phyloP scores from a whole-genome alignment of 1,140 invertebrate genomes.

The Drosophila hydei region DNA sequence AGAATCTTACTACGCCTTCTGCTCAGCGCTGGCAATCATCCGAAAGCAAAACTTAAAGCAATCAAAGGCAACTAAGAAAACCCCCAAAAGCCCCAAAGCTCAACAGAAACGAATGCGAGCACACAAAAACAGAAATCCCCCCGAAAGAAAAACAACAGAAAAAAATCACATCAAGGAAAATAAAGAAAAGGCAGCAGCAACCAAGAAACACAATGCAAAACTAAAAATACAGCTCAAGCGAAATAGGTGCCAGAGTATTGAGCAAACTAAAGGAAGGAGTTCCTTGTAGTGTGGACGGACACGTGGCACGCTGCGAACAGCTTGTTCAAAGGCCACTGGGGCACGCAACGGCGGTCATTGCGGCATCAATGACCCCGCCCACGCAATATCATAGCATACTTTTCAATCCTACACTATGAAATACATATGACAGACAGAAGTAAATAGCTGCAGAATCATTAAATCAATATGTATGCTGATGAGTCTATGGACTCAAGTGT shows the following conservation, averaged over 20 bases:
- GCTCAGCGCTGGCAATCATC: slow-evolving; percentile 47
- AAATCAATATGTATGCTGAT: no score
- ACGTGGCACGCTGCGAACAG: slow-evolving; percentile 54
- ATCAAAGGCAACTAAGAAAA: slow-evolving; percentile 69
- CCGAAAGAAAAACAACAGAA: slow-evolving; percentile 40
- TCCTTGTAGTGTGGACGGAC: slow-evolving; percentile 26
- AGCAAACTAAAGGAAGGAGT: slow-evolving; percentile 7
- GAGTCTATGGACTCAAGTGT: no score
- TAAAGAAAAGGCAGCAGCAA: slow-evolving; percentile 1
- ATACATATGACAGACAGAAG: no score
- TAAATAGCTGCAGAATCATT: neutral
- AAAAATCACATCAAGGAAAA: slow-evolving; percentile 17
- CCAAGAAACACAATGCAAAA: slow-evolving; percentile 42
- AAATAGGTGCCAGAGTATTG: slow-evolving; percentile 42
- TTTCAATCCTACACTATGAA: no score
- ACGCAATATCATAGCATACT: neutral
- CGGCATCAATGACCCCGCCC: slow-evolving; percentile 52
- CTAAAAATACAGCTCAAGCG: slow-evolving; percentile 27
- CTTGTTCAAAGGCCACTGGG: slow-evolving; percentile 63
- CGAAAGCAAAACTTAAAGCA: slow-evolving; percentile 74
- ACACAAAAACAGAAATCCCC: slow-evolving; percentile 28
- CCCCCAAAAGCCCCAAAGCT: slow-evolving; percentile 42
- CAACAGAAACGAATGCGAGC: slow-evolving; percentile 26
- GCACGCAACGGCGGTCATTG: slow-evolving; percentile 63
- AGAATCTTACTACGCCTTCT: slow-evolving; percentile 23